Evolutionary conservation across 2,797 vertebrate species (phyloP), one percentile per base, ranked within the genome.

Genomic region (Sphenopsis melanotis): DNA sequence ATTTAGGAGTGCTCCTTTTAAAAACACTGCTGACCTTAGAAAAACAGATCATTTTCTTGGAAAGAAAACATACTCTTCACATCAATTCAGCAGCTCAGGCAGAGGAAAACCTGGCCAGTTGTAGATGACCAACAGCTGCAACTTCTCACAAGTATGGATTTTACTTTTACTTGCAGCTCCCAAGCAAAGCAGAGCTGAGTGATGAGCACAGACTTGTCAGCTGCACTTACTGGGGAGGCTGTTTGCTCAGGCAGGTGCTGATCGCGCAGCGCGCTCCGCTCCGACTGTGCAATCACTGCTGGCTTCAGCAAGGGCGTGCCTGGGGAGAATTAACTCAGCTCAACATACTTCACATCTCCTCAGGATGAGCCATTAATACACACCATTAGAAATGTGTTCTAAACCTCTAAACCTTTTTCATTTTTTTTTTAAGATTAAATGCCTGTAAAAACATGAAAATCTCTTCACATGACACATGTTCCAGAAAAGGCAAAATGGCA

Each of bases 191-290:
- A 63, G 53, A n/a, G 55, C 24, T 6, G 69, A 87, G 16, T 19
- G 79, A 47, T 75, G 0, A 44, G 76, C 39, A 68, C 61, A 83
- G 81, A 64, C 70, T 42, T 82, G 52, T 68, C 74, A 70, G 42
- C 63, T 36, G 4, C 60, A 95, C 98, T 98, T 95, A 98, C 98
- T 87, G 96, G 44, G 90, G 94, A 59, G 81, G 89, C 80, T 55
- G 93, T 70, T 60, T 93, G 95, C 53, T 97, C 96, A 16, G 93
- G 94, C 59, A 72, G 79, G 75, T 96, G 96, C 81, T 95, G 97
- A 50, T 96, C 96, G 13, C 50, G 87, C 70, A 88, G 84, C 44
- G 93, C 42, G 94, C 95, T 98, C 98, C 98, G 97, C 70, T 98
- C 98, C 9, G 98, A 87, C 93, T 69, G 95, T 32, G 94, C 83